A percentile compares a stretch with the other conserved stretches of the same genome.
Conservation (phyloP, 2,888 invertebrate genomes). For the Drosophila neutralis region DNA sequence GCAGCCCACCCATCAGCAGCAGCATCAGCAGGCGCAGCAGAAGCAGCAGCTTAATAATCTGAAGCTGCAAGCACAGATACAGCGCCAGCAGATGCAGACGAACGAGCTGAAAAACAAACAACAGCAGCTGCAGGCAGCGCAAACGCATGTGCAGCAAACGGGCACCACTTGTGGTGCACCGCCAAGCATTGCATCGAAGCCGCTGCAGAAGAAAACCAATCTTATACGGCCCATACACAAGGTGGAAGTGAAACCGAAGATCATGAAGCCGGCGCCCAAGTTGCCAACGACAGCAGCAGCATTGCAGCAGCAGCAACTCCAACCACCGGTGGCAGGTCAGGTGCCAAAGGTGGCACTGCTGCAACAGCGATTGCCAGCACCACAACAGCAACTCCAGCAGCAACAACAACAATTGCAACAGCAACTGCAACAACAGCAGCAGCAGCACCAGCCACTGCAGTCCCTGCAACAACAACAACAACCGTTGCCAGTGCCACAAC, state of each 20-base stretch:
- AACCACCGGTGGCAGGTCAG: constrained; percentile 24
- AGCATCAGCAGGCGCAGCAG: constrained; percentile 4
- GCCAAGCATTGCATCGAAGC: constrained; percentile 72
- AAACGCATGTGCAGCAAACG: constrained; percentile 36
- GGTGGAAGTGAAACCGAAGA: constrained; percentile 81
- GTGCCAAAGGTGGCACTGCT: constrained; percentile 52
- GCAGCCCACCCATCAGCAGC: constrained; percentile 5
- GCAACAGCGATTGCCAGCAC: constrained; percentile 46
- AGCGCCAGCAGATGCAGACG: constrained; percentile 39
- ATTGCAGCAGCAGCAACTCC: constrained; percentile 40
- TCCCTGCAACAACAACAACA: constrained; percentile 35
- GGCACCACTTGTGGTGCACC: constrained; percentile 68
- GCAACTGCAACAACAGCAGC: constrained; percentile 25
- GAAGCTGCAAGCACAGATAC: constrained; percentile 35
- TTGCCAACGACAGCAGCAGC: constrained; percentile 22
- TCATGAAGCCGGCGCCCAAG: constrained; percentile 70
- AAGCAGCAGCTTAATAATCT: constrained; percentile 33
- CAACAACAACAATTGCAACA: constrained; percentile 23
- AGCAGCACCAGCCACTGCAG: constrained; percentile 21
- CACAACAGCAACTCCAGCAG: constrained; percentile 37
- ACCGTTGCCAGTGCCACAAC: constrained; percentile 24
- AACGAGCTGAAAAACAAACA: constrained; percentile 60
- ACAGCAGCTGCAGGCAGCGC: constrained; percentile 39
- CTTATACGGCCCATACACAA: constrained; percentile 81
- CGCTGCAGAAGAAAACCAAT: constrained; percentile 75